These are phyloP conservation scores for Notothenia rossii DNA, from an alignment of 2,113 vertebrate genomes.

Conservation along the genomic window DNA sequence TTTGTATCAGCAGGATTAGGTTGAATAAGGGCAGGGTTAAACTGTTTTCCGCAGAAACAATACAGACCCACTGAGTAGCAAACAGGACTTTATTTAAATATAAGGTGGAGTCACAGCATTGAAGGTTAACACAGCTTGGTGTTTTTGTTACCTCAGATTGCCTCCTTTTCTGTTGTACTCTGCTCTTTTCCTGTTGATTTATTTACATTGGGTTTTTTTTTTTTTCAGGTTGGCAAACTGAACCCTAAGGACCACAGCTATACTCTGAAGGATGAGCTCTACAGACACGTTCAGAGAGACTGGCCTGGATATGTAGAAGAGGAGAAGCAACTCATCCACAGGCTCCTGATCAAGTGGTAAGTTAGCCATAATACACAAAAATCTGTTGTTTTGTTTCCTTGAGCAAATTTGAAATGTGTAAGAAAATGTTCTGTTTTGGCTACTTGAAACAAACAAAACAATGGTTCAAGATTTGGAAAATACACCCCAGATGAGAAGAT, in stretches of 20 bases:
- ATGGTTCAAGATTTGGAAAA: neutral
- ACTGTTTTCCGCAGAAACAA: constrained; percentile 27
- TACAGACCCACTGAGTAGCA: neutral
- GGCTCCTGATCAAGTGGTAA: constrained; percentile 81
- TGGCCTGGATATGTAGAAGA: constrained; percentile 84
- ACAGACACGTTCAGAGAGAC: constrained; percentile 76
- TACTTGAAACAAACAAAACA: neutral
- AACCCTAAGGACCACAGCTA: constrained; percentile 84
- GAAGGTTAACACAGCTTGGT: constrained; percentile 7
- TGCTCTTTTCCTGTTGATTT: constrained; percentile 1
- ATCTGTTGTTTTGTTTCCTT: neutral
- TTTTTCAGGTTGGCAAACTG: constrained; percentile 83
- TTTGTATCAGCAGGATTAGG: constrained; percentile 49
- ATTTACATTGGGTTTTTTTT: constrained; percentile 14
- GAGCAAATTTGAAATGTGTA: neutral
- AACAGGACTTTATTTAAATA: constrained; percentile 31
- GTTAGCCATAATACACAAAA: neutral
- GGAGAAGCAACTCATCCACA: constrained; percentile 83
- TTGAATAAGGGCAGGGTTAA: constrained; percentile 13
- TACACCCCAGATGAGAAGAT: neutral
- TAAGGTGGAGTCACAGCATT: neutral
- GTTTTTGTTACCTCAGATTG: constrained; percentile 1
- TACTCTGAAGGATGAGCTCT: constrained; percentile 82
- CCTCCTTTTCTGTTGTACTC: constrained; percentile 14
- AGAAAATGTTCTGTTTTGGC: neutral